Conservation (phyloP, 2,797 vertebrate genomes). For the Threskiornis aethiopicus region DNA sequence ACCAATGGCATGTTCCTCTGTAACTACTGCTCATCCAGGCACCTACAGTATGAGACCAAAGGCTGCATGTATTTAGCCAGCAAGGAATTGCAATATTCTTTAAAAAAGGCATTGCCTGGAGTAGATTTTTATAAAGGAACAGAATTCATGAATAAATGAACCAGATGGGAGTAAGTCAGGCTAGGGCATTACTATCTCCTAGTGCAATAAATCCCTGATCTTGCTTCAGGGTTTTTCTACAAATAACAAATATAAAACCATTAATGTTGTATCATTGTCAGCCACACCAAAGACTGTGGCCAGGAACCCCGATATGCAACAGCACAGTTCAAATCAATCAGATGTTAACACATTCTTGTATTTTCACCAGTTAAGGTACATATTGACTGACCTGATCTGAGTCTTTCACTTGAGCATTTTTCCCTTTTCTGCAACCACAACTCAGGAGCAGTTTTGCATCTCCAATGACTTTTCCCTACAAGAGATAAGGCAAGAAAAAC, state of each 20-base stretch:
- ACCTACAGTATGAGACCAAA: not conserved
- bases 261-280: not conserved
- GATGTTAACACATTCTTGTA: not conserved
- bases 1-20: not conserved
- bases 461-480: conserved; percentile 58
- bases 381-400: conserved; percentile 55
- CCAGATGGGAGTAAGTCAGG: not conserved
- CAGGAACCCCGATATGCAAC: not conserved
- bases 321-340: not conserved
- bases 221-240: not conserved
- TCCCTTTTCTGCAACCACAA: conserved; percentile 62
- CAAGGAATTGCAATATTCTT: not conserved
- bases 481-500: conserved; percentile 29
- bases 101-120: not conserved
- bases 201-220: not conserved
- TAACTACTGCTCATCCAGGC: not conserved
- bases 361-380: not conserved
- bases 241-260: not conserved
- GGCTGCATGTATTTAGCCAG: not conserved
- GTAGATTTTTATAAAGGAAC: conserved; percentile 16
- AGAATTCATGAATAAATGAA: conserved; percentile 51
- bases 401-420: conserved; percentile 56
- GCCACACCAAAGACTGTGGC: not conserved
- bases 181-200: not conserved
- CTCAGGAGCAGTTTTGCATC: conserved; percentile 59